Evolutionary conservation across 2,888 invertebrate genomes (phyloP).

Genomic region (Spisula solida): DNA sequence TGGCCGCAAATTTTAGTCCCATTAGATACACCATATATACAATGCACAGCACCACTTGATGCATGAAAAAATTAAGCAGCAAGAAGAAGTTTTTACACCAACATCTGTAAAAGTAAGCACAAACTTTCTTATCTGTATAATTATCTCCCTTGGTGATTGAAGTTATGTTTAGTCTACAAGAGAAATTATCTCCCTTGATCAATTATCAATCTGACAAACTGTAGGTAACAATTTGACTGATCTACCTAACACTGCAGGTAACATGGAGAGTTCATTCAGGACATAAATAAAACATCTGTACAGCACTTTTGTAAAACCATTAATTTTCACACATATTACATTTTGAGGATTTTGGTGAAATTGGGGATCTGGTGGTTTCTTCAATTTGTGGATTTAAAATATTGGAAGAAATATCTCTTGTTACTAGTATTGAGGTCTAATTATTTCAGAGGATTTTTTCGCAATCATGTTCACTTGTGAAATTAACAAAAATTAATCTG

Average conservation of each 20-base stretch:
- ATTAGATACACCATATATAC: not conserved
- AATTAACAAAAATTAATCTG: too few relatives aligned
- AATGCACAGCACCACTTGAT: not conserved
- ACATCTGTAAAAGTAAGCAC: not conserved
- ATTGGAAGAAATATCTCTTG: too few relatives aligned
- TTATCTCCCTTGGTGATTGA: conserved; percentile 22
- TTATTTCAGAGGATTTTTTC: too few relatives aligned
- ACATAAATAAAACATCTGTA: not conserved
- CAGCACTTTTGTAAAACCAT: too few relatives aligned
- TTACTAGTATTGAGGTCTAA: too few relatives aligned
- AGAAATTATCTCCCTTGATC: conserved; percentile 23
- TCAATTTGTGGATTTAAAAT: too few relatives aligned
- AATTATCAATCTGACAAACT: conserved; percentile 12
- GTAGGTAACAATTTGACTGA: conserved; percentile 12
- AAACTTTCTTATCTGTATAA: not conserved
- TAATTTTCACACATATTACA: too few relatives aligned
- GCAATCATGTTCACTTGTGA: too few relatives aligned
- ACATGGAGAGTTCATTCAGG: not conserved
- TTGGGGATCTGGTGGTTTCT: too few relatives aligned
- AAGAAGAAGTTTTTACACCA: not conserved
- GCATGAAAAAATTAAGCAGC: not conserved
- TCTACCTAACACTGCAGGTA: not conserved
- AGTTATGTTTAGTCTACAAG: not conserved
- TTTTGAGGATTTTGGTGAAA: too few relatives aligned
- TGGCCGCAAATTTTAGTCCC: too few relatives aligned